Evolutionary conservation across 1,140 invertebrate species (phyloP).

Genomic region (Anastatus disparis): DNA sequence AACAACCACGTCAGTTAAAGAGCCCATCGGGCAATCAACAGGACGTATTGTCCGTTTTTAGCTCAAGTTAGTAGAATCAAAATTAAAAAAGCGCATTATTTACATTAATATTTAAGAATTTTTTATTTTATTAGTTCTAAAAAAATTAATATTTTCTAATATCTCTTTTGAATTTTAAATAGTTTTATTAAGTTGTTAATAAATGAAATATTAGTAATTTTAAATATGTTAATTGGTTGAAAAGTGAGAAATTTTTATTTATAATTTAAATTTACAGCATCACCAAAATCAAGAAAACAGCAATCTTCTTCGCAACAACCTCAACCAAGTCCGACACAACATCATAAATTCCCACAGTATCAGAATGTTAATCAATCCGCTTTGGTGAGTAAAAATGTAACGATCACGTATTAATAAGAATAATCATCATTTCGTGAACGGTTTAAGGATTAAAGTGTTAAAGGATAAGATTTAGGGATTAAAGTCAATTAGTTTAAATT

Average conservation of each 20-base stretch:
- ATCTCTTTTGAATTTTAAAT: background rate
- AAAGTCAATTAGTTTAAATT: background rate
- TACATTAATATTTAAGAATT: too few relatives aligned
- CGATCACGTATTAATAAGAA: slow-evolving; percentile 67
- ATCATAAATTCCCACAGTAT: slow-evolving; percentile 70
- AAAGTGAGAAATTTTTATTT: slow-evolving; percentile 47
- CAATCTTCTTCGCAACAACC: slow-evolving; percentile 65
- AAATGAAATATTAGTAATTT: too few relatives aligned
- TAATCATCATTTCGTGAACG: too few relatives aligned
- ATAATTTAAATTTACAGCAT: slow-evolving; percentile 60
- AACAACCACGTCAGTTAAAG: slow-evolving; percentile 69
- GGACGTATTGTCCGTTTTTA: slow-evolving; percentile 69
- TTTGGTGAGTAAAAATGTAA: slow-evolving; percentile 67
- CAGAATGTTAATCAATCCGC: slow-evolving; percentile 66
- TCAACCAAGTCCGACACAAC: slow-evolving; percentile 70
- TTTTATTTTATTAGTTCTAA: too few relatives aligned
- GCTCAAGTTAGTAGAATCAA: slow-evolving; percentile 61
- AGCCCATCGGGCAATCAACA: slow-evolving; percentile 70
- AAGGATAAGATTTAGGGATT: background rate
- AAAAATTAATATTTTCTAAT: too few relatives aligned
- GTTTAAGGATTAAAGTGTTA: too few relatives aligned
- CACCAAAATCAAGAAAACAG: slow-evolving; percentile 68
- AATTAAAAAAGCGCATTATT: background rate
- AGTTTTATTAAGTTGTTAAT: slow-evolving; percentile 19
- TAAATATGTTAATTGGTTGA: background rate